Conservation (phyloP, 2,888 invertebrate species). For the Horisme vitalbata region DNA sequence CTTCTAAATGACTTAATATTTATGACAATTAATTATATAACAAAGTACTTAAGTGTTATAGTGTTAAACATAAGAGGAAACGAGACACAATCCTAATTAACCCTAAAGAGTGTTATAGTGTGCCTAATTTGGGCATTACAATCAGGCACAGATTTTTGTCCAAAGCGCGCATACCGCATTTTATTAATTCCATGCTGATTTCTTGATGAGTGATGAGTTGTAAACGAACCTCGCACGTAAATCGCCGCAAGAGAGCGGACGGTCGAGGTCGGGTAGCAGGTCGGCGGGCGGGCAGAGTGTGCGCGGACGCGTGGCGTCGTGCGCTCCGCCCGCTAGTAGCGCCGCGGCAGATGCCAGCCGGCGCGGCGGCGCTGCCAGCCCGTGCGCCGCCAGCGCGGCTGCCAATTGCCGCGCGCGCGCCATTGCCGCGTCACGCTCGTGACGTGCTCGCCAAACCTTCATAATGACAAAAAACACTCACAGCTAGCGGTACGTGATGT, state of each 20-base stretch:
- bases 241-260: constrained; percentile 77
- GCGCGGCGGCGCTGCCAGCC: constrained; percentile 89
- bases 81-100: too few species aligned
- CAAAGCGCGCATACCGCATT: too few species aligned
- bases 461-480: background rate
- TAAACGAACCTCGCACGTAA: constrained; percentile 61
- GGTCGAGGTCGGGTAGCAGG: constrained; percentile 73
- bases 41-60: too few species aligned
- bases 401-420: constrained; percentile 93
- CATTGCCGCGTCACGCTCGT: constrained; percentile 94
- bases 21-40: too few species aligned
- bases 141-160: too few species aligned
- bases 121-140: too few species aligned
- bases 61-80: too few species aligned
- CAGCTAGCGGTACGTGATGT: too few species aligned
- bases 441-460: constrained; percentile 93
- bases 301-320: constrained; percentile 81
- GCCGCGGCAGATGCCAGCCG: constrained; percentile 85
- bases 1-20: too few species aligned
- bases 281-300: constrained; percentile 68
- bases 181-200: too few species aligned
- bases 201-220: too few species aligned
- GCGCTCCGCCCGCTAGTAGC: constrained; percentile 77
- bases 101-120: too few species aligned
- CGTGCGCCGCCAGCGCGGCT: constrained; percentile 92